Percentiles rank a stretch among this genome's conserved stretches.
Conservation (phyloP, 2,113 vertebrate genomes). For the Dasypus novemcinctus region DNA sequence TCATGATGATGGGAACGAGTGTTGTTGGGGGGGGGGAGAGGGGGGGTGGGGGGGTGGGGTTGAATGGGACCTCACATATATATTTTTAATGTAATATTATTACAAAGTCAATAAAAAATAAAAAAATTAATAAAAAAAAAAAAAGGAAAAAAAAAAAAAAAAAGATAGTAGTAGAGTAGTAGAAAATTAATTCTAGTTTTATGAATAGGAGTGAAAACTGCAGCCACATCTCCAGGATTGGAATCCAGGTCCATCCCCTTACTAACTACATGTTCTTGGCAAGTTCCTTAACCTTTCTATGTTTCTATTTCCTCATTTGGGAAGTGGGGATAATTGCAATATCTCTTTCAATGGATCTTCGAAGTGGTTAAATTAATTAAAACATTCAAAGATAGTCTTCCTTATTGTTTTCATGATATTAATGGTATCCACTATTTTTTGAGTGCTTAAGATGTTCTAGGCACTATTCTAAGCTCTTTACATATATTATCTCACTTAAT, state of each 20-base stretch:
- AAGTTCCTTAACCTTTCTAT: not conserved
- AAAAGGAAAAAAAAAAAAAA: no score
- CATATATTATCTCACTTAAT: not conserved
- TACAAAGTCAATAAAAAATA: no score
- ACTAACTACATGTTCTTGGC: not conserved
- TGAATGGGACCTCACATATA: no score
- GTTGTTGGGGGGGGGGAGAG: no score
- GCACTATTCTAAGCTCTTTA: not conserved
- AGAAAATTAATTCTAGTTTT: not conserved
- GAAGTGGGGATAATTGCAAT: not conserved
- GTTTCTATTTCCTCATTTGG: not conserved
- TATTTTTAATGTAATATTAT: no score
- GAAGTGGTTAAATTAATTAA: not conserved
- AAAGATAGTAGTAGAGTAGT: not conserved
- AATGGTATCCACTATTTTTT: not conserved
- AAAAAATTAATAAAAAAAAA: no score
- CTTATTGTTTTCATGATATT: not conserved
- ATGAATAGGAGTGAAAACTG: not conserved
- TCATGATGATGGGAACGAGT: no score
- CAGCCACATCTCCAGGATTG: not conserved
- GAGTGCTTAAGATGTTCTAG: not conserved
- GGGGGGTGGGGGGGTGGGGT: no score
- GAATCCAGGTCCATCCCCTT: not conserved
- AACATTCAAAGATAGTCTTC: not conserved
- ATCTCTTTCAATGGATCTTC: not conserved